Percentiles rank a stretch among this genome's conserved stretches.
These are phyloP conservation scores for Scophthalmus maximus DNA, from an alignment of 2,113 vertebrate species.

Conservation along the genomic window DNA sequence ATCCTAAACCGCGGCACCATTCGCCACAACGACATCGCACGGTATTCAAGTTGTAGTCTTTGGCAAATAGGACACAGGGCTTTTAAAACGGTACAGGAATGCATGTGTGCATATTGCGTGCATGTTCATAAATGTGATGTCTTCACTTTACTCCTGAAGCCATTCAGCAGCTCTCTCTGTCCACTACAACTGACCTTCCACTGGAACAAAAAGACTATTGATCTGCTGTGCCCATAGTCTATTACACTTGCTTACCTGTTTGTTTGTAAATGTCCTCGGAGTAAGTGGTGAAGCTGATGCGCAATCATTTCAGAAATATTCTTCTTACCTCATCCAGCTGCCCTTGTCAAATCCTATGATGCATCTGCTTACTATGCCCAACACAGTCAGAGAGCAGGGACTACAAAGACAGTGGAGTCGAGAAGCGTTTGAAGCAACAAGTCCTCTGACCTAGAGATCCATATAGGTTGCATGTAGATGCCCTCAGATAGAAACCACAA, in stretches of 20 bases:
- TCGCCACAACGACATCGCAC: conserved; percentile 36
- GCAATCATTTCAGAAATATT: conserved; percentile 37
- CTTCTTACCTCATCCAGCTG: background rate
- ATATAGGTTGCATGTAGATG: background rate
- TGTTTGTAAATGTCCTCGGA: conserved; percentile 58
- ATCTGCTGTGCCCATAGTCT: conserved; percentile 63
- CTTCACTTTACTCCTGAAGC: conserved; percentile 19
- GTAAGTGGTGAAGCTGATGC: conserved; percentile 33
- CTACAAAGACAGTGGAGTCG: background rate
- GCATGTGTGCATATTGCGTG: conserved; percentile 8
- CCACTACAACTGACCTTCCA: conserved; percentile 57
- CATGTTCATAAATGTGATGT: conserved; percentile 3
- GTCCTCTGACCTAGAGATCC: background rate
- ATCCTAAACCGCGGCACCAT: conserved; percentile 27
- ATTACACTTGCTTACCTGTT: conserved; percentile 69
- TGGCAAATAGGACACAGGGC: conserved; percentile 8
- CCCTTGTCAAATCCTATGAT: conserved; percentile 25
- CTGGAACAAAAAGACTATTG: conserved; percentile 70
- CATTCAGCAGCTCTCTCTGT: conserved; percentile 17
- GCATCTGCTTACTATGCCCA: background rate
- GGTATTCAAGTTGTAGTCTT: conserved; percentile 18
- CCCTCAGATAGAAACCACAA: too few species aligned
- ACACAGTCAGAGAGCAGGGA: background rate
- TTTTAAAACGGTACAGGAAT: conserved; percentile 12
- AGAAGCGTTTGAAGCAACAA: background rate